A percentile compares a stretch with the other conserved stretches of the same genome.
Conservation (phyloP, 2,888 invertebrate genomes). For the Slavum lentiscoides region DNA sequence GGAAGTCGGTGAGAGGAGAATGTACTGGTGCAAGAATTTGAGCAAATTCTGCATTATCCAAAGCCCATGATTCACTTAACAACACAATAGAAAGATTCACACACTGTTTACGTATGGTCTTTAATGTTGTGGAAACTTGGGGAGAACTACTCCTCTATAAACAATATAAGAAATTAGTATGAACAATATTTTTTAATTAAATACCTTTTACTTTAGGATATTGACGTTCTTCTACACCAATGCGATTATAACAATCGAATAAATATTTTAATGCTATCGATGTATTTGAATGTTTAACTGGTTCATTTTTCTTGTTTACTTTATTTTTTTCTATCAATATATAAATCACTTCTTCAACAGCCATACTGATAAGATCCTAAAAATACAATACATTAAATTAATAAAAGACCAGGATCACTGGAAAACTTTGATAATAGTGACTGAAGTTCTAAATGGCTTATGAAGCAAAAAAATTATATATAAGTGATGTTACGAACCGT, state of each 20-base stretch:
- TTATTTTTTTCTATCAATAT: background rate
- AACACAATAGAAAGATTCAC: constrained; percentile 65
- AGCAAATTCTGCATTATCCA: constrained; percentile 55
- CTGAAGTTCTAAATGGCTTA: too few species aligned
- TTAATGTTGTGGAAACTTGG: constrained; percentile 71
- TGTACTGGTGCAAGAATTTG: constrained; percentile 60
- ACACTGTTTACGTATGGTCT: constrained; percentile 65
- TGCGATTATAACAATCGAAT: constrained; percentile 70
- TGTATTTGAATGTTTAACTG: background rate
- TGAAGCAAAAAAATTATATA: too few species aligned
- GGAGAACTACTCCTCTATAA: constrained; percentile 71
- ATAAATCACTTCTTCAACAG: constrained; percentile 20
- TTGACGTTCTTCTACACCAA: constrained; percentile 73
- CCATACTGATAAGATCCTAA: constrained; percentile 30
- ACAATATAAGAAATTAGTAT: constrained; percentile 46
- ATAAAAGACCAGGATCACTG: background rate
- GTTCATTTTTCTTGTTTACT: background rate
- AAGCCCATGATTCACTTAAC: constrained; percentile 63
- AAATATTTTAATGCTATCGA: constrained; percentile 20
- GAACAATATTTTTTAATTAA: background rate
- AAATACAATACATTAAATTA: background rate
- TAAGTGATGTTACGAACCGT: too few species aligned
- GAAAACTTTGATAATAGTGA: too few species aligned
- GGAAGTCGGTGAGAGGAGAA: constrained; percentile 71
- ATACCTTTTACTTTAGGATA: constrained; percentile 67